These are phyloP conservation scores for Mycetomoellerius zeteki DNA, from an alignment of 1,140 invertebrate genomes.

Conservation along the genomic window DNA sequence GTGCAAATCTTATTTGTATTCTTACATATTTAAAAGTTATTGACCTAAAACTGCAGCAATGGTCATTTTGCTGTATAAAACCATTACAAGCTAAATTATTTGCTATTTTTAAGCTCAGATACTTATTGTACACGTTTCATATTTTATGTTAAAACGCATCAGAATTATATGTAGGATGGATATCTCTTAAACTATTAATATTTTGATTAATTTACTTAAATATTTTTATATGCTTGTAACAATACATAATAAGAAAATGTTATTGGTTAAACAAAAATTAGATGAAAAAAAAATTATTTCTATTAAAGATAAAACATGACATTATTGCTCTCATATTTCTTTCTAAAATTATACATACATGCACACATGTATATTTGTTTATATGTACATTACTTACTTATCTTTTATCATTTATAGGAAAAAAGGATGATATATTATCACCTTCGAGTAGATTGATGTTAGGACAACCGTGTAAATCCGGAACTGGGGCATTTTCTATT, in stretches of 20 bases:
- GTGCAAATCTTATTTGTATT: no score
- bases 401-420: slow-evolving; percentile 85
- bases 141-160: background rate
- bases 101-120: background rate
- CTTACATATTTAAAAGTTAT: no score
- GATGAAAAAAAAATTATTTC: background rate
- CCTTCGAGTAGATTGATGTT: slow-evolving; percentile 96
- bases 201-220: no score
- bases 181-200: no score
- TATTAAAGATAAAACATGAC: background rate
- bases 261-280: background rate
- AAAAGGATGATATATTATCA: slow-evolving; percentile 92
- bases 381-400: slow-evolving; percentile 22
- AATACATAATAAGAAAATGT: background rate
- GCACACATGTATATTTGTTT: background rate
- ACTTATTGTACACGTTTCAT: background rate
- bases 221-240: no score
- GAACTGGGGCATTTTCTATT: slow-evolving; percentile 93
- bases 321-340: no score
- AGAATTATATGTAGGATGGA: no score
- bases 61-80: no score
- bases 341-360: background rate
- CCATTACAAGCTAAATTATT: no score
- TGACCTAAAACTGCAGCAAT: no score
- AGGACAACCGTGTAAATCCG: slow-evolving; percentile 93